Evolutionary conservation across 2,113 vertebrate species (phyloP), one percentile per base, ranked within the genome.

Genomic region (Australoheros scitulus): DNA sequence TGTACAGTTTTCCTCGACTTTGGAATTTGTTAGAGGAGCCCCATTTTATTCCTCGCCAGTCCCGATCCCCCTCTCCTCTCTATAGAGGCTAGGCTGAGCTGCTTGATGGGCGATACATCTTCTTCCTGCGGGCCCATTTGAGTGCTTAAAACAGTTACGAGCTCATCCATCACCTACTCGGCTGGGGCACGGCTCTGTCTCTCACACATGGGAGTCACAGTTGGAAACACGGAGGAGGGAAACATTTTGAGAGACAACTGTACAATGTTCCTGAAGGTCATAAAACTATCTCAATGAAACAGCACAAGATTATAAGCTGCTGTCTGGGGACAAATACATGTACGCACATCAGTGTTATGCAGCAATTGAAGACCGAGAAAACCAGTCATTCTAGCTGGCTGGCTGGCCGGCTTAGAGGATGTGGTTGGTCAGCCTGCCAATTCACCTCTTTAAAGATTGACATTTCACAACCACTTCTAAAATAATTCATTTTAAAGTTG

Each of bases 81-180:
- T 50, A 7, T 43, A 58, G 64, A 13, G 17, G 55, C 18, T 10
- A 11, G 61, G 75, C 88, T 83, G 81, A 91, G 86, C 61, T 80
- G 84, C 79, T 47, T 83, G 86, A 92, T 88, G 78, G 91, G 87
- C 65, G 34, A 93, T 92, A 79, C 59, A 88, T 91, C 89, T 92
- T 86, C 74, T 83, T 85, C 88, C 81, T 56, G 80, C 36, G 32
- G 79, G 55, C 85, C 84, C 81, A 50, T 82, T 87, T 86, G 87
- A 89, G 85, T 83, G 88, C 80, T 89, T 89, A 87, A 90, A 92
- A 84, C 84, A 59, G 85, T 93, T 92, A 88, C 61, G 63, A 89
- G 84, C 86, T 91, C 92, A 93, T 93, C 92, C 76, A 93, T 93
- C 91, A 93, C 64, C 29, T 43, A 10, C 81, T 81, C 65, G 50